Percentiles rank a stretch among this genome's conserved stretches.
Conservation (phyloP, 2,888 invertebrate species). For the Drosophila quinaria region DNA sequence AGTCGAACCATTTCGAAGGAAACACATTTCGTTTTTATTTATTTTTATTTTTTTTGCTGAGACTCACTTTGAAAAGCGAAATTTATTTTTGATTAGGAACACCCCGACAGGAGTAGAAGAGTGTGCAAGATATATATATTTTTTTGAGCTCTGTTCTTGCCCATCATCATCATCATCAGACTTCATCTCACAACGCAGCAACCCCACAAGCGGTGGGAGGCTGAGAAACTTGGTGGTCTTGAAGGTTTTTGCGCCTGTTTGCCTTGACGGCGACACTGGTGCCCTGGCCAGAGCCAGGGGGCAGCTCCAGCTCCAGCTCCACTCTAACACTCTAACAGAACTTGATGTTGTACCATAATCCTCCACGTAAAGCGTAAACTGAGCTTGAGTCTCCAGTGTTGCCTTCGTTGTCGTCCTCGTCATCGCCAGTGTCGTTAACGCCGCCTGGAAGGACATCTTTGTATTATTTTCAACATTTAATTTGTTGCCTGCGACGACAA, state of each 20-base stretch:
- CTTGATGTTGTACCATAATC: constrained; percentile 60
- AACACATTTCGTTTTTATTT: constrained; percentile 4
- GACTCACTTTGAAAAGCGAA: constrained; percentile 54
- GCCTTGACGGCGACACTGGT: constrained; percentile 64
- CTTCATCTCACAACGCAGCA: constrained; percentile 36
- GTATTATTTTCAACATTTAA: constrained; percentile 82
- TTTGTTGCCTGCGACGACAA: constrained; percentile 75
- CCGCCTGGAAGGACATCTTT: constrained; percentile 77
- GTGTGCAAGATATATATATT: constrained; percentile 32
- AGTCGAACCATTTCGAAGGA: neutral
- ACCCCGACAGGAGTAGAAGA: constrained; percentile 35
- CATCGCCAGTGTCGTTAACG: constrained; percentile 38
- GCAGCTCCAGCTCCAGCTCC: constrained; percentile 31
- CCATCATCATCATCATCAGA: constrained; percentile 48
- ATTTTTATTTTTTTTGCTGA: constrained; percentile 12
- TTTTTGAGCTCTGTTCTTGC: constrained; percentile 26
- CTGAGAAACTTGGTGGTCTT: constrained; percentile 40
- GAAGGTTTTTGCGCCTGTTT: constrained; percentile 67
- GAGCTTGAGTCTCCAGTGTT: constrained; percentile 62
- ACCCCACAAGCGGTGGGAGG: constrained; percentile 3
- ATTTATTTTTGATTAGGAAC: constrained; percentile 77
- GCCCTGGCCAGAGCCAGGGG: constrained; percentile 23
- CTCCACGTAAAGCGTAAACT: constrained; percentile 73
- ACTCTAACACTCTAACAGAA: constrained; percentile 23
- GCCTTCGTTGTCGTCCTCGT: constrained; percentile 13